phyloP scores from a whole-genome alignment of 30 jellyfish, hydroid and myxozoan genomes.

The Pelagia noctiluca region DNA sequence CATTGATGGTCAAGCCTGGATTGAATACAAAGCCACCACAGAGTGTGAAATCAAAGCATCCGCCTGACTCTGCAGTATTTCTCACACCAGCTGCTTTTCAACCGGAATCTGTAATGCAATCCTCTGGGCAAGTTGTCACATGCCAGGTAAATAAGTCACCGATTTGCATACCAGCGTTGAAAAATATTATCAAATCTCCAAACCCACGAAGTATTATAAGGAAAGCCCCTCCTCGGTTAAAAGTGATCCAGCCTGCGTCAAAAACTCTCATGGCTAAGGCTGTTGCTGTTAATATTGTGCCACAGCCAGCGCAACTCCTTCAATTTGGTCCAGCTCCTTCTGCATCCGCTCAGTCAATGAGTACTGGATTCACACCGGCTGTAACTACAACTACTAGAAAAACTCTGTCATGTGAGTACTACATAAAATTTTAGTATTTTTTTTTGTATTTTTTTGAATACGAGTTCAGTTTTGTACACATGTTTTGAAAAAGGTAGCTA shows the following conservation, averaged over 20 bases:
- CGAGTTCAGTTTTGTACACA: too few relatives aligned
- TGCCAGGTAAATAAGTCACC: too few relatives aligned
- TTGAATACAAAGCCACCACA: too few relatives aligned
- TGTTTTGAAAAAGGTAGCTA: too few relatives aligned
- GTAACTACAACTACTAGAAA: constrained; percentile 10
- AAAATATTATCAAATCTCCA: constrained; percentile 30
- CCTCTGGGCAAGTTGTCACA: too few relatives aligned
- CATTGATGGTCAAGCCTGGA: too few relatives aligned
- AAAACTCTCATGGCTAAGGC: constrained; percentile 78
- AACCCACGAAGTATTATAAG: constrained; percentile 18
- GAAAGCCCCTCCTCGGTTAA: constrained; percentile 46
- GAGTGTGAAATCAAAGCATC: too few relatives aligned
- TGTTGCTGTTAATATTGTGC: constrained; percentile 95
- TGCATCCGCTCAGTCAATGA: constrained; percentile 78
- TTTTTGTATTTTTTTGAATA: not conserved
- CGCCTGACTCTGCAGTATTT: too few relatives aligned
- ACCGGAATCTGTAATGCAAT: too few relatives aligned
- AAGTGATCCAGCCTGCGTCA: constrained; percentile 70
- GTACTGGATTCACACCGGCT: constrained; percentile 71
- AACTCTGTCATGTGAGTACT: not conserved
- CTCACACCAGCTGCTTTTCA: too few relatives aligned
- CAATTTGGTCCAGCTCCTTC: constrained; percentile 87
- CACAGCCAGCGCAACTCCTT: constrained; percentile 94
- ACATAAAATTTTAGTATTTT: too few relatives aligned
- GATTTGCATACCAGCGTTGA: constrained; percentile 30